Percentiles rank a stretch among this genome's conserved stretches.
Conservation (phyloP, 2,113 vertebrate species). For the Takifugu flavidus region DNA sequence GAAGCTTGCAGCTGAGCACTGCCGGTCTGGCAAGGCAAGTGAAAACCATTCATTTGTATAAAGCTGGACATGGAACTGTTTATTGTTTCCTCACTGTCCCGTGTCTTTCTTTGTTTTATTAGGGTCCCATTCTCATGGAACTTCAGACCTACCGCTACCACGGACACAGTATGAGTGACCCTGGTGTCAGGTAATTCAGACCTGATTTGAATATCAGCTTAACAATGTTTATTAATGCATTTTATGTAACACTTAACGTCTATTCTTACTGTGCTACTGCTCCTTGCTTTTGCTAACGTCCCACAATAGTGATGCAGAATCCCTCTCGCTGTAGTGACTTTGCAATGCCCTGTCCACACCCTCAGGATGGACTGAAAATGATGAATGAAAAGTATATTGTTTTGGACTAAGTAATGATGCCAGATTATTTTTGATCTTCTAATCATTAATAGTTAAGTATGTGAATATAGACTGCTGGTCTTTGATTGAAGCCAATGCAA, state of each 20-base stretch:
- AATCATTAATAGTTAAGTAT: too few relatives aligned
- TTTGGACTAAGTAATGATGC: too few relatives aligned
- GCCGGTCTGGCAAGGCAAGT: slow-evolving; percentile 86
- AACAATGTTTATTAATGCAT: neutral
- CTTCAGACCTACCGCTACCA: slow-evolving; percentile 97
- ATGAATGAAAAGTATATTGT: neutral
- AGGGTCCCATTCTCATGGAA: slow-evolving; percentile 96
- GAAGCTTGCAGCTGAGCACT: slow-evolving; percentile 86
- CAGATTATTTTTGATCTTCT: too few relatives aligned
- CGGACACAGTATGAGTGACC: slow-evolving; percentile 98
- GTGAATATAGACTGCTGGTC: too few relatives aligned
- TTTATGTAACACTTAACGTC: slow-evolving; percentile 1
- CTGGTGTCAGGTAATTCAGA: slow-evolving; percentile 87
- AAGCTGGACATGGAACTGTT: neutral
- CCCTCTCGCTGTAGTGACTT: slow-evolving; percentile 23
- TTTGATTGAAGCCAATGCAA: too few relatives aligned
- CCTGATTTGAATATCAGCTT: neutral
- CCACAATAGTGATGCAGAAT: slow-evolving; percentile 21
- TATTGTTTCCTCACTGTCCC: neutral
- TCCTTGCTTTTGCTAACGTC: slow-evolving; percentile 22
- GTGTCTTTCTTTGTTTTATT: neutral
- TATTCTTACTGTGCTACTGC: slow-evolving; percentile 22
- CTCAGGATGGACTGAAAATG: slow-evolving; percentile 16
- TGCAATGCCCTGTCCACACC: neutral
- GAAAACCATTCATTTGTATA: neutral